phyloP scores from a whole-genome alignment of 2,888 invertebrate genomes.

The Odontothrips loti region DNA sequence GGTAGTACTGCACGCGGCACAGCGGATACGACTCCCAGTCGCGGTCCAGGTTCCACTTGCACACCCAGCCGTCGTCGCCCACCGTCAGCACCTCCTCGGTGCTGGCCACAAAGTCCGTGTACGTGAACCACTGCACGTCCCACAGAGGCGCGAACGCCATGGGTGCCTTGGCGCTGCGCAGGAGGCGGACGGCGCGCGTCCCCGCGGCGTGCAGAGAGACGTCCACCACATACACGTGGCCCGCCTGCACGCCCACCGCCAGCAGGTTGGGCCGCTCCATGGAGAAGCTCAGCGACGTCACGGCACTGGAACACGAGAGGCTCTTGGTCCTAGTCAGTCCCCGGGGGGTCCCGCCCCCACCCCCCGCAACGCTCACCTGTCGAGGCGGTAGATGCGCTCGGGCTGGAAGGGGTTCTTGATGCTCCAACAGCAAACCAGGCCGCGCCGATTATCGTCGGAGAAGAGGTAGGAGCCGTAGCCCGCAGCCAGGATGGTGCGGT shows the following conservation, averaged over 20 bases:
- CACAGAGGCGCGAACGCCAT: conserved; percentile 34
- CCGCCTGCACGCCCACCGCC: conserved; percentile 70
- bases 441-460: conserved; percentile 50
- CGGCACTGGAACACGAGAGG: conserved; percentile 47
- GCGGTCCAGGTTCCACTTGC: conserved; percentile 35
- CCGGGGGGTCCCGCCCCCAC: no score
- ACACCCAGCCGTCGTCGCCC: conserved; percentile 35
- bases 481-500: conserved; percentile 58
- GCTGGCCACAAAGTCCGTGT: conserved; percentile 35
- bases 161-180: conserved; percentile 29
- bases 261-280: conserved; percentile 63
- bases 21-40: conserved; percentile 23
- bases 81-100: conserved; percentile 36
- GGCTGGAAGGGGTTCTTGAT: conserved; percentile 70
- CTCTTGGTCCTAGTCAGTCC: background rate
- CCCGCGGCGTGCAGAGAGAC: conserved; percentile 55
- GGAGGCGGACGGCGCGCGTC: conserved; percentile 43
- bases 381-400: conserved; percentile 56
- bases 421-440: conserved; percentile 71
- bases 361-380: background rate
- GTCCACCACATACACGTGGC: conserved; percentile 67
- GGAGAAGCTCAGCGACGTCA: conserved; percentile 69
- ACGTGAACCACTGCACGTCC: conserved; percentile 35
- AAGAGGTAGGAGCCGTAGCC: conserved; percentile 66
- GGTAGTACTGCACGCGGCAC: conserved; percentile 23